phyloP scores from a whole-genome alignment of 2,888 invertebrate genomes.

The Neoitamus cyanurus region DNA sequence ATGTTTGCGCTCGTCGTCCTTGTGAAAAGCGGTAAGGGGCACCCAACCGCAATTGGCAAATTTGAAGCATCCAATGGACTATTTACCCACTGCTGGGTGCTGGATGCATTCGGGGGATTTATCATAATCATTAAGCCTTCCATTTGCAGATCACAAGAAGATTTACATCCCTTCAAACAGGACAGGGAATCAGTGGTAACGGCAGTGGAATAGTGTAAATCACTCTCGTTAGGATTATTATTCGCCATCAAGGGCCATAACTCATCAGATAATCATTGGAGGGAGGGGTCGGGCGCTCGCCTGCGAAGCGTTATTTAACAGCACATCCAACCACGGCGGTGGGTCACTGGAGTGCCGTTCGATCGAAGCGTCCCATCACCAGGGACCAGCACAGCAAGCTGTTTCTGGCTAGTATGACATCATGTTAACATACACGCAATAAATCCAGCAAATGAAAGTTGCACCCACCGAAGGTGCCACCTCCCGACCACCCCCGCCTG shows the following conservation, averaged over 20 bases:
- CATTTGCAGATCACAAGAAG: not conserved
- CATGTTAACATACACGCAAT: conserved; percentile 17
- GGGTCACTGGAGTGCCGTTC: not conserved
- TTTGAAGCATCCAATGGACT: not conserved
- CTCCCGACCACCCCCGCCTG: not conserved
- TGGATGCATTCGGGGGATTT: not conserved
- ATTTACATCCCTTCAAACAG: not conserved
- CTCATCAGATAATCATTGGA: conserved; percentile 10
- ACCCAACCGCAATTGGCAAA: not conserved
- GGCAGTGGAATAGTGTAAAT: conserved; percentile 1
- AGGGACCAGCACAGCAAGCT: not conserved
- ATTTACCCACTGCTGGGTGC: not conserved
- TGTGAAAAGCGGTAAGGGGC: not conserved
- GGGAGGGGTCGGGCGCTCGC: not conserved
- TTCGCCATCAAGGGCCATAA: conserved; percentile 28
- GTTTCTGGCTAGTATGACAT: conserved; percentile 4
- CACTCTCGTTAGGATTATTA: conserved; percentile 22
- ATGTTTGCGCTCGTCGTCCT: not conserved
- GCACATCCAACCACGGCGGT: not conserved
- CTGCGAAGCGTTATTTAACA: not conserved
- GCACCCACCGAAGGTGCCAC: too few relatives aligned
- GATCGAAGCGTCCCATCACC: not conserved
- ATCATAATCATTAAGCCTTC: conserved; percentile 5
- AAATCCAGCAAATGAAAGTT: conserved; percentile 12
- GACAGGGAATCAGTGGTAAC: not conserved